Evolutionary conservation across 1,140 invertebrate species (phyloP).

Genomic region (Neuroterus valhalla): DNA sequence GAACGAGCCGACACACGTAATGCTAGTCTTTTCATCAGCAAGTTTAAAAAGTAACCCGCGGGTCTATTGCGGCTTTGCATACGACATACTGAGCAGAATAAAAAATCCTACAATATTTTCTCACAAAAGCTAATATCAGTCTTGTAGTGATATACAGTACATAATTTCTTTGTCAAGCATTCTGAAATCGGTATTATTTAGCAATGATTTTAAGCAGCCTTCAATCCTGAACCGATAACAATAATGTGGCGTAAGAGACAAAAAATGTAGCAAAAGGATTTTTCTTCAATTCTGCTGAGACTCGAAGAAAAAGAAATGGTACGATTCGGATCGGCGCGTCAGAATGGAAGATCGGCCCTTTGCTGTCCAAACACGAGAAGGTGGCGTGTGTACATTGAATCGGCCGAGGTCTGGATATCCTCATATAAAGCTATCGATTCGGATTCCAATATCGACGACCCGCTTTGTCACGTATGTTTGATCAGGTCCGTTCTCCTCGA

Average conservation of each 20-base stretch:
- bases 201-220: too few relatives aligned
- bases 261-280: not conserved
- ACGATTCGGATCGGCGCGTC: slow-evolving; percentile 57
- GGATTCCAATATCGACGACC: slow-evolving; percentile 57
- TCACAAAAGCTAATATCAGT: not conserved
- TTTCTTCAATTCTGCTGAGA: slow-evolving; percentile 31
- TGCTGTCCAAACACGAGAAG: slow-evolving; percentile 67
- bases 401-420: slow-evolving; percentile 39
- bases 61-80: slow-evolving; percentile 41
- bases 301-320: slow-evolving; percentile 37
- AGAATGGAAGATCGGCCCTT: slow-evolving; percentile 56
- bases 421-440: slow-evolving; percentile 33
- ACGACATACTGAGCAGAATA: slow-evolving; percentile 43
- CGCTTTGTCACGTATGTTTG: slow-evolving; percentile 51
- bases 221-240: too few relatives aligned
- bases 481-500: not conserved
- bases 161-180: slow-evolving; percentile 32
- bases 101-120: not conserved
- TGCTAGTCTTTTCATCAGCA: slow-evolving; percentile 51
- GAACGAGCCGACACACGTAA: slow-evolving; percentile 52
- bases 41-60: slow-evolving; percentile 37
- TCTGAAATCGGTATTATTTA: too few relatives aligned
- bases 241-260: too few relatives aligned
- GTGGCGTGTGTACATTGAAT: slow-evolving; percentile 66
- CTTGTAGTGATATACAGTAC: too few relatives aligned